A percentile compares a stretch with the other conserved stretches of the same genome.
Conservation (phyloP, 1,140 invertebrate species). For the Drosophila kohkoa region DNA sequence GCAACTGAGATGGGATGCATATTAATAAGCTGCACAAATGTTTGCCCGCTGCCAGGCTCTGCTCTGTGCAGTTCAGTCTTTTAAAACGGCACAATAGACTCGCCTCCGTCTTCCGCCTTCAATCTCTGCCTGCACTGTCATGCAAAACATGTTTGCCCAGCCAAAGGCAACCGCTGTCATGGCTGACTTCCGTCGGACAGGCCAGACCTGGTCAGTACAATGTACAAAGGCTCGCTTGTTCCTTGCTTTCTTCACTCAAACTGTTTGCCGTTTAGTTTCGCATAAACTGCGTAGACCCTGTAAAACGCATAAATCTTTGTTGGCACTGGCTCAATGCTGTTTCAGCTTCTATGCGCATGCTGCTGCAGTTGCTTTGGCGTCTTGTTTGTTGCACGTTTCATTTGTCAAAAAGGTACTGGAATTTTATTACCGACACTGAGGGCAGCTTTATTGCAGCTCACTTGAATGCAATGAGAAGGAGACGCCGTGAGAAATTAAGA, state of each 20-base stretch:
- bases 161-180: slow-evolving; percentile 24
- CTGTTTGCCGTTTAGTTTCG: slow-evolving; percentile 77
- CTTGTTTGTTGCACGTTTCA: slow-evolving; percentile 78
- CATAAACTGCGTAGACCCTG: slow-evolving; percentile 65
- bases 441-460: slow-evolving; percentile 2
- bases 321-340: slow-evolving; percentile 55
- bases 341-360: neutral
- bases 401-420: slow-evolving; percentile 73
- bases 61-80: slow-evolving; percentile 68
- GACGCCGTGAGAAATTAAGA: neutral
- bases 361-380: slow-evolving; percentile 51
- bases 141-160: slow-evolving; percentile 44
- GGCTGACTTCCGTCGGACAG: slow-evolving; percentile 15
- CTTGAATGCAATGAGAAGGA: neutral
- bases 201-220: slow-evolving; percentile 14
- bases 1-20: slow-evolving; percentile 55
- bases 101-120: neutral
- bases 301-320: slow-evolving; percentile 80
- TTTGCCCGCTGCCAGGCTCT: slow-evolving; percentile 61
- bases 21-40: slow-evolving; percentile 80
- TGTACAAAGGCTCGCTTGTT: neutral
- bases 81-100: slow-evolving; percentile 72
- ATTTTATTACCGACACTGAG: slow-evolving; percentile 62
- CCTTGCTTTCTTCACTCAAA: slow-evolving; percentile 65
- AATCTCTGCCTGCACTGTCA: slow-evolving; percentile 4